A percentile compares a stretch with the other conserved stretches of the same genome.
These are phyloP conservation scores for Anguilla pacifica DNA, from an alignment of 2,797 vertebrate species.

Conservation along the genomic window DNA sequence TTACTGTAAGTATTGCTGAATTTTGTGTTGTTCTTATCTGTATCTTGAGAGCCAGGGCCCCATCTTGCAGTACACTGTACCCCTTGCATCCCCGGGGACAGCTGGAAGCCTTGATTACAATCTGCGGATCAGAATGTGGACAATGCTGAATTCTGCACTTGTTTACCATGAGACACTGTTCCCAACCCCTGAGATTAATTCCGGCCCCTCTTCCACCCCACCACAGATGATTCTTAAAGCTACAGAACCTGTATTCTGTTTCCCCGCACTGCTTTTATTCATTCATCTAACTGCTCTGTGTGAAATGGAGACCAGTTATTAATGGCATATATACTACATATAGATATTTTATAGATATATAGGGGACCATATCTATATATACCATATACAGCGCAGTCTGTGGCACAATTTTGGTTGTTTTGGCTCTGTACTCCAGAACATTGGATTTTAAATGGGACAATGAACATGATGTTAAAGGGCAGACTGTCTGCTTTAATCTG, in stretches of 20 bases:
- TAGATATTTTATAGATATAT: not conserved
- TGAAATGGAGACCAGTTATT: conserved; percentile 1
- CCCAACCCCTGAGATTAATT: not conserved
- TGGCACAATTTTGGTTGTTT: too few relatives aligned
- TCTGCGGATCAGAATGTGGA: not conserved
- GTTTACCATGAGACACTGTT: not conserved
- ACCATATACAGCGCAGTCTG: too few relatives aligned
- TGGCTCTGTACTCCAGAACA: too few relatives aligned
- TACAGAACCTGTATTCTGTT: not conserved
- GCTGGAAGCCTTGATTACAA: not conserved
- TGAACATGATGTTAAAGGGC: too few relatives aligned
- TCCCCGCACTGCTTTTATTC: not conserved
- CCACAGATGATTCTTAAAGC: not conserved
- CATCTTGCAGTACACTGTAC: not conserved
- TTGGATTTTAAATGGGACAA: too few relatives aligned
- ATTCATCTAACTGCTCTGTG: not conserved
- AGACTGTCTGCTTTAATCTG: too few relatives aligned
- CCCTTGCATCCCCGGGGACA: not conserved
- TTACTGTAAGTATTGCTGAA: not conserved
- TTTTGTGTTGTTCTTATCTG: not conserved
- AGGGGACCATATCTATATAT: not conserved
- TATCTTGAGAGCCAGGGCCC: not conserved
- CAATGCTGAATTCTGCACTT: not conserved
- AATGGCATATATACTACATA: not conserved
- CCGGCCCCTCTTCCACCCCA: too few relatives aligned